These are phyloP conservation scores for Gymnoscelis rufifasciata DNA, from an alignment of 2,888 invertebrate species.

Conservation along the genomic window DNA sequence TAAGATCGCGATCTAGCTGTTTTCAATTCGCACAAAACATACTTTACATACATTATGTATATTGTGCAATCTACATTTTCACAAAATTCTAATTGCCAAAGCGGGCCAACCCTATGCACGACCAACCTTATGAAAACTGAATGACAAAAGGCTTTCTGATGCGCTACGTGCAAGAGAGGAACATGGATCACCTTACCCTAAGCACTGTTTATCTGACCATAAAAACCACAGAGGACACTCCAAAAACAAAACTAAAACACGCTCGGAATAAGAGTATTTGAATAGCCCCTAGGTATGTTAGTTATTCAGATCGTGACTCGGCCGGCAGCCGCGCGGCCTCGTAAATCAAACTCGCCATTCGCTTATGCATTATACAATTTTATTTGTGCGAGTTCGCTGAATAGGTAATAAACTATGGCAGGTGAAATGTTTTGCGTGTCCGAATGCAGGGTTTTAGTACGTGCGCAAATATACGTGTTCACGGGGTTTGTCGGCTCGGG, in stretches of 20 bases:
- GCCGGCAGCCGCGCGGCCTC: slow-evolving; percentile 53
- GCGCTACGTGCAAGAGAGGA: not conserved
- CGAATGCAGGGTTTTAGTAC: slow-evolving; percentile 65
- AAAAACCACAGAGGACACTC: slow-evolving; percentile 20
- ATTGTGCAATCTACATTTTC: too few relatives aligned
- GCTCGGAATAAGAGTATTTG: slow-evolving; percentile 50
- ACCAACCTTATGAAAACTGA: too few relatives aligned
- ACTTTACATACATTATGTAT: too few relatives aligned
- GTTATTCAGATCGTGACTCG: slow-evolving; percentile 71
- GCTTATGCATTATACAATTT: slow-evolving; percentile 80
- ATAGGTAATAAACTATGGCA: slow-evolving; percentile 78
- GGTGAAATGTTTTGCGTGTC: slow-evolving; percentile 69
- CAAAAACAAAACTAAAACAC: slow-evolving; percentile 38
- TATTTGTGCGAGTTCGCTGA: slow-evolving; percentile 78
- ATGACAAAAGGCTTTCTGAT: too few relatives aligned
- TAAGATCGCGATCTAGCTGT: too few relatives aligned
- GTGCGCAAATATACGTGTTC: slow-evolving; percentile 58
- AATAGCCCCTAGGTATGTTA: slow-evolving; percentile 65
- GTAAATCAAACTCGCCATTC: slow-evolving; percentile 79
- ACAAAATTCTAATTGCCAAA: too few relatives aligned
- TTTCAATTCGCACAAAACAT: too few relatives aligned
- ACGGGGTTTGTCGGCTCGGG: slow-evolving; percentile 26
- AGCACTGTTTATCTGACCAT: slow-evolving; percentile 17
- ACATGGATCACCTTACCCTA: not conserved
- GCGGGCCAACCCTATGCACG: too few relatives aligned